These are phyloP conservation scores for Drosophila tripunctata DNA, from an alignment of 2,888 invertebrate genomes.

Conservation along the genomic window DNA sequence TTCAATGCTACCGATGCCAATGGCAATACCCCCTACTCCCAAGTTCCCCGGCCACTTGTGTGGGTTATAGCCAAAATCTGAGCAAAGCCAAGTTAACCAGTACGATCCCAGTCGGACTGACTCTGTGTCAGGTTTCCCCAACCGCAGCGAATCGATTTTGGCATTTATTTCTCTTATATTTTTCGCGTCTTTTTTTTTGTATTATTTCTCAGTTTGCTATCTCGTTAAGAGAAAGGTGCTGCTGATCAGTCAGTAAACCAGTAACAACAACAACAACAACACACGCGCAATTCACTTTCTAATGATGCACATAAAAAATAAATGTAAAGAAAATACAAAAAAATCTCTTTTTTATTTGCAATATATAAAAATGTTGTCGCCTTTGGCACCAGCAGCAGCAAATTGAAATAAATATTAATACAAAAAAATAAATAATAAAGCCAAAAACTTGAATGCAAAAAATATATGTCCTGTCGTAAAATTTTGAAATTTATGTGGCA, in stretches of 20 bases:
- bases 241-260: slow-evolving; percentile 56
- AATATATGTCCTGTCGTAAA: slow-evolving; percentile 66
- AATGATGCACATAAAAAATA: slow-evolving; percentile 59
- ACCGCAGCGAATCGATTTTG: slow-evolving; percentile 60
- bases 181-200: slow-evolving; percentile 10
- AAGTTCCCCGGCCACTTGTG: not conserved
- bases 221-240: slow-evolving; percentile 60
- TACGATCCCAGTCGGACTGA: slow-evolving; percentile 26
- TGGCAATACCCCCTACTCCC: slow-evolving; percentile 12
- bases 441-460: not conserved
- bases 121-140: slow-evolving; percentile 39
- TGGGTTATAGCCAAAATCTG: slow-evolving; percentile 3
- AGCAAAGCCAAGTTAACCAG: slow-evolving; percentile 13
- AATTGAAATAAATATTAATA: not conserved
- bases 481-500: slow-evolving; percentile 56
- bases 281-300: slow-evolving; percentile 62
- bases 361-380: slow-evolving; percentile 33
- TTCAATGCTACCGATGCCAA: slow-evolving; percentile 61
- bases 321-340: slow-evolving; percentile 17
- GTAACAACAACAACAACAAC: slow-evolving; percentile 41
- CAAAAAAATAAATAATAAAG: slow-evolving; percentile 4
- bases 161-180: slow-evolving; percentile 43
- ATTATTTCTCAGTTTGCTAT: slow-evolving; percentile 35
- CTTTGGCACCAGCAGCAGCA: slow-evolving; percentile 26
- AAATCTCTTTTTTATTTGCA: slow-evolving; percentile 38